phyloP scores from a whole-genome alignment of 2,888 invertebrate genomes.

The Drosophila imparisetae region DNA sequence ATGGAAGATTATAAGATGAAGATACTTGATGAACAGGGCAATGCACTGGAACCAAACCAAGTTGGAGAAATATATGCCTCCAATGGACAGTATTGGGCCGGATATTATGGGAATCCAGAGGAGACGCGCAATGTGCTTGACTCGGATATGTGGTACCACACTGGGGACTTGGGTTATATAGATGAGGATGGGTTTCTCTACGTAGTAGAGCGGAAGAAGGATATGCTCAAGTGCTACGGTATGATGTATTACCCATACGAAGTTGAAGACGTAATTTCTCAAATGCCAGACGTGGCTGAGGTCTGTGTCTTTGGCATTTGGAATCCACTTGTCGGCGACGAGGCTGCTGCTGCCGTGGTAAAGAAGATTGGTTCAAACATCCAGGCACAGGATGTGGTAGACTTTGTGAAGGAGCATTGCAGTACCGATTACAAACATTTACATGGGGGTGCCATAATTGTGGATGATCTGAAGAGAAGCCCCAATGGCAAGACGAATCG shows the following conservation, averaged over 20 bases:
- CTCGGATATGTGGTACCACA: conserved; percentile 70
- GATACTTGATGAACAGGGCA: conserved; percentile 46
- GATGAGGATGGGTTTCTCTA: conserved; percentile 71
- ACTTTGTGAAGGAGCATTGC: conserved; percentile 65
- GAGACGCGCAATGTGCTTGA: no score
- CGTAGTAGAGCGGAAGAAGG: no score
- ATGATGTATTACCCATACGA: conserved; percentile 79
- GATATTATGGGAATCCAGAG: no score
- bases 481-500: conserved; percentile 71
- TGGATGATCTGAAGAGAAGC: conserved; percentile 69
- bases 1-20: conserved; percentile 41
- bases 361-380: conserved; percentile 58
- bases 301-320: conserved; percentile 80
- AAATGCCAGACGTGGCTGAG: conserved; percentile 73
- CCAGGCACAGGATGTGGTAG: conserved; percentile 69
- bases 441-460: conserved; percentile 76
- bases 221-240: no score
- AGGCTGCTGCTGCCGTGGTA: conserved; percentile 80
- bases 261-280: conserved; percentile 73
- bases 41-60: conserved; percentile 63
- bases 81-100: conserved; percentile 63
- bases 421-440: conserved; percentile 73
- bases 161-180: conserved; percentile 83
- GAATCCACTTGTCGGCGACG: conserved; percentile 71
- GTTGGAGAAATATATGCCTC: conserved; percentile 76